Percentiles rank a stretch among this genome's conserved stretches.
Conservation (phyloP, 2,113 vertebrate species). For the Microtus montanus region DNA sequence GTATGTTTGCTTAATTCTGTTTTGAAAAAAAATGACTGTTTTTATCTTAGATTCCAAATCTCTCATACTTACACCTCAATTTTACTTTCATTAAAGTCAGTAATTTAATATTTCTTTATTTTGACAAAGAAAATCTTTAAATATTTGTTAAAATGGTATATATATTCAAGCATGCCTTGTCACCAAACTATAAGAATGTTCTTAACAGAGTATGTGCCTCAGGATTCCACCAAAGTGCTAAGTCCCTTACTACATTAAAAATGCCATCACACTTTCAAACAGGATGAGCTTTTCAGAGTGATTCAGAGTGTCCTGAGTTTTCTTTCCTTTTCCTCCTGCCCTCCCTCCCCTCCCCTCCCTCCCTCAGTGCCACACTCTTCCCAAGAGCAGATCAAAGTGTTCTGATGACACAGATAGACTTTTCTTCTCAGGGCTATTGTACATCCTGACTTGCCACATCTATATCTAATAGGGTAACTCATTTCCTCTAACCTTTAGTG, state of each 20-base stretch:
- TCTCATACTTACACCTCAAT: not conserved
- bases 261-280: not conserved
- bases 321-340: not conserved
- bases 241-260: constrained; percentile 4
- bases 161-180: not conserved
- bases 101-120: not conserved
- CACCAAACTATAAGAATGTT: constrained; percentile 4
- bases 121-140: constrained; percentile 37
- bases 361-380: not conserved
- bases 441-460: constrained; percentile 8
- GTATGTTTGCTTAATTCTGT: not conserved
- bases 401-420: not conserved
- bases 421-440: not conserved
- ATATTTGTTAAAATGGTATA: not conserved
- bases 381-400: constrained; percentile 18
- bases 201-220: not conserved
- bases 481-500: constrained; percentile 54
- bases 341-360: not conserved
- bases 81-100: constrained; percentile 47
- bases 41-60: constrained; percentile 34
- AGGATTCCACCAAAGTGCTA: constrained; percentile 24
- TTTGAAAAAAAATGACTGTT: not conserved
- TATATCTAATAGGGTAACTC: not conserved
- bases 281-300: not conserved
- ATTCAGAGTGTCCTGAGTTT: not conserved